phyloP scores from a whole-genome alignment of 2,797 vertebrate species.

The Pangasius krempfi region DNA sequence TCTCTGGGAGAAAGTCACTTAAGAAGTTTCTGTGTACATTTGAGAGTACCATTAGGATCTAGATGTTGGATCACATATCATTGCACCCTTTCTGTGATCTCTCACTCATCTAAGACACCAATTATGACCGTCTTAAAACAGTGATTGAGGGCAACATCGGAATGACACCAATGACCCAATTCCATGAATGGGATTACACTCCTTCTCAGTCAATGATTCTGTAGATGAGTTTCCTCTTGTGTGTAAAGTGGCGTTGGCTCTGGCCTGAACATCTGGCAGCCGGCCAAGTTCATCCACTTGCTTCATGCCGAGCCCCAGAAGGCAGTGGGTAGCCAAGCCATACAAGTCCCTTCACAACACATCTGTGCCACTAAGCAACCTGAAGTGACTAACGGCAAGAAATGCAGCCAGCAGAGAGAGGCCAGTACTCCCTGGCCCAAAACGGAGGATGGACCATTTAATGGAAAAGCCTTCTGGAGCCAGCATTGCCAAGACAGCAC shows the following conservation, averaged over 20 bases:
- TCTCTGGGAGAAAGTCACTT: slow-evolving; percentile 3
- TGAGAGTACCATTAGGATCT: neutral
- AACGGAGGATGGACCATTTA: neutral
- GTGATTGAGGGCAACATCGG: neutral
- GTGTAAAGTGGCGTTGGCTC: slow-evolving; percentile 15
- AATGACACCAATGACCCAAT: slow-evolving; percentile 13
- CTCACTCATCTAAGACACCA: neutral
- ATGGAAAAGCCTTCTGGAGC: slow-evolving; percentile 1
- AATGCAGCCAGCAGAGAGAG: slow-evolving; percentile 12
- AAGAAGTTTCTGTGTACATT: slow-evolving; percentile 4
- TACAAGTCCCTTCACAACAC: slow-evolving; percentile 8
- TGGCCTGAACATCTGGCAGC: slow-evolving; percentile 4
- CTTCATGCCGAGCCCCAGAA: slow-evolving; percentile 10
- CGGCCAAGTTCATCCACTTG: slow-evolving; percentile 19
- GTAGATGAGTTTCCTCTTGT: slow-evolving; percentile 24
- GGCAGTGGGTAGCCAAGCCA: slow-evolving; percentile 4
- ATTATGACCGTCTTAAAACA: neutral
- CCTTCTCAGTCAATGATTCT: slow-evolving; percentile 23
- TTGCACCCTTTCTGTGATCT: neutral
- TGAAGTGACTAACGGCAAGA: neutral
- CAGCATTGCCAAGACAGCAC: neutral
- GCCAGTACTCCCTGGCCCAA: neutral
- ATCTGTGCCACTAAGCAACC: slow-evolving; percentile 12
- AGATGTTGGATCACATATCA: neutral
- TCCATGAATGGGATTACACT: slow-evolving; percentile 16